phyloP scores from a whole-genome alignment of 2,888 invertebrate genomes.

The Lepidochitona cinerea region DNA sequence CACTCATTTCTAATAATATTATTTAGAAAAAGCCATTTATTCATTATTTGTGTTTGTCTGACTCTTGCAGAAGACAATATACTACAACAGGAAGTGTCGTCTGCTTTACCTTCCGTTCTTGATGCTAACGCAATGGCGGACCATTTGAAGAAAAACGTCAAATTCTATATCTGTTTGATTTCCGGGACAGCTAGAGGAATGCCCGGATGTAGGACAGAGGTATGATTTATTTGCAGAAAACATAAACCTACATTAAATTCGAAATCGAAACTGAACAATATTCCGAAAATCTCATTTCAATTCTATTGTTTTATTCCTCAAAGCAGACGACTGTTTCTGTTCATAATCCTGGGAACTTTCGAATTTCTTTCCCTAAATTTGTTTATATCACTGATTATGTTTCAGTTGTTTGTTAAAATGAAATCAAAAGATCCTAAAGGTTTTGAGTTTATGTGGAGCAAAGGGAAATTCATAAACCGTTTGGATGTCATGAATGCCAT shows the following conservation, averaged over 20 bases:
- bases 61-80: slow-evolving; percentile 36
- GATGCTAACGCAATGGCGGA: slow-evolving; percentile 42
- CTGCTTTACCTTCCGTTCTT: slow-evolving; percentile 33
- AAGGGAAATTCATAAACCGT: slow-evolving; percentile 29
- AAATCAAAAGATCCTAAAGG: not conserved
- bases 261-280: too few species aligned
- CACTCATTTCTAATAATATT: not conserved
- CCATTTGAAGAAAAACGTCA: slow-evolving; percentile 36
- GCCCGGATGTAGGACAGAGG: slow-evolving; percentile 37
- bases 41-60: not conserved
- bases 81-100: slow-evolving; percentile 38
- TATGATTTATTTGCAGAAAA: too few species aligned
- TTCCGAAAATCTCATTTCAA: too few species aligned
- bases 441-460: slow-evolving; percentile 3
- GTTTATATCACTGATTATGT: not conserved
- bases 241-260: too few species aligned
- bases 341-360: too few species aligned
- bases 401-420: not conserved
- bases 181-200: slow-evolving; percentile 35
- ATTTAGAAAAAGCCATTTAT: not conserved
- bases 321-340: too few species aligned
- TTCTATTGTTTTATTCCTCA: too few species aligned
- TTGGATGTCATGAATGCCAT: slow-evolving; percentile 41
- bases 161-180: slow-evolving; percentile 36
- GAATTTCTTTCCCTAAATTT: too few species aligned